Base-by-base conservation (phyloP, 2,797 vertebrate genomes). In the Heliangelus exortis region DNA sequence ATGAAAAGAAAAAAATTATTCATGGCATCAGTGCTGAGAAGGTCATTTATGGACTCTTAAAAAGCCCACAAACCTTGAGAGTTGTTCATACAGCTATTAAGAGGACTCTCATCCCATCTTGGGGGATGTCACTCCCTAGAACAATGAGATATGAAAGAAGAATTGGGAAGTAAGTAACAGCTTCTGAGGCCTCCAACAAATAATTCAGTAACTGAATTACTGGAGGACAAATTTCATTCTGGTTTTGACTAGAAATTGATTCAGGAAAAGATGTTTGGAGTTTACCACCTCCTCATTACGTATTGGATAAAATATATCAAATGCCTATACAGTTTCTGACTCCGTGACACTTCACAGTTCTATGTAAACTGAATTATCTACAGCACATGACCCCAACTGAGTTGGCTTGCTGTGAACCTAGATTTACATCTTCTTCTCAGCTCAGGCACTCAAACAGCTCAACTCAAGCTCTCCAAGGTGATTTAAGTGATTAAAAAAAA, bases 391-490 rank as follows among this genome's bases (percentile, higher is more conserved):
- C 19, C 71, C 43, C 0, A 5, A 10, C 8, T 33, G 31, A 51
- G 2, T 2, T 55, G 39, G 12, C 45, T 39, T 21, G 15, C 9
- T 53, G 43, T 4, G 33, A 63, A 43, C 22, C 20, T 28, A 31
- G 9, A 9, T 21, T 48, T 13, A 41, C 0, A 1, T 10, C 23
- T 33, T 29, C 0, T 55, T 54, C 59, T 50, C 31, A 28, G 17
- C 22, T 77, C 34, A 34, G 25, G 29, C 22, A 61, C 55, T 68
- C 22, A 33, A 15, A 21, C 11, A 62, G 31, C 25, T 74, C 36
- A 61, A 2, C 12, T 43, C 23, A 59, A 45, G 18, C 5, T 69
- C n/a, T 81, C 36, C 33, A 59, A 22, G 0, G 3, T 1, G 8
- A 66, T 23, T 18, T 13, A 62, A 14, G 8, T 43, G 11, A 77